Conservation (phyloP, 64 coral and sea anemone species). For the Anthopleura sola region DNA sequence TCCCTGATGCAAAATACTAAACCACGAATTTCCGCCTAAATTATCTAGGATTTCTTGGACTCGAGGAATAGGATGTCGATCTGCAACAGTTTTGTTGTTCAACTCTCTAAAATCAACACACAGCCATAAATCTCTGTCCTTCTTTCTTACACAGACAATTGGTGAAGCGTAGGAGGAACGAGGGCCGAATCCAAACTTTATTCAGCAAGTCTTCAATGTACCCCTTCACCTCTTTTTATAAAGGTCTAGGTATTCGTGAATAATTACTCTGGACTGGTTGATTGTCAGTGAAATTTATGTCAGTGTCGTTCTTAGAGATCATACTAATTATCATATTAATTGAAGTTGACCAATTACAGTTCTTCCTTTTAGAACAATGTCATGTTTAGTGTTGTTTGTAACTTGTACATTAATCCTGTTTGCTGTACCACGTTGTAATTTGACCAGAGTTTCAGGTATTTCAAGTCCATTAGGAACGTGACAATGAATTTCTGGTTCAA, state of each 20-base stretch:
- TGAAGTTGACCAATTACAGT: constrained; percentile 28
- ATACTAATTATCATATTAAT: constrained; percentile 37
- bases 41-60: constrained; percentile 43
- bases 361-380: constrained; percentile 22
- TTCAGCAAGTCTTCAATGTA: constrained; percentile 52
- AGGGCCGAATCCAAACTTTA: constrained; percentile 24
- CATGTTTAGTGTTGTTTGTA: constrained; percentile 38
- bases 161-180: constrained; percentile 37
- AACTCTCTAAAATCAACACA: constrained; percentile 29
- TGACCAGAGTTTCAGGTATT: constrained; percentile 11
- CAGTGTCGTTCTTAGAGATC: too few species aligned
- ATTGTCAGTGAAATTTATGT: too few species aligned
- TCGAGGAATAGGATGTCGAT: constrained; percentile 39
- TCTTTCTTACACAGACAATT: constrained; percentile 40
- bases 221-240: constrained; percentile 37
- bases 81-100: constrained; percentile 45
- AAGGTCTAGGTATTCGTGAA: constrained; percentile 33
- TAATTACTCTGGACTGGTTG: constrained; percentile 37
- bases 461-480: constrained; percentile 11
- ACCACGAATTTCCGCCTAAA: constrained; percentile 4
- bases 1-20: constrained; percentile 15
- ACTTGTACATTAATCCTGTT: constrained; percentile 26
- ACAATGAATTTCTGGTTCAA: constrained; percentile 44
- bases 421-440: neutral
- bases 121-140: constrained; percentile 18